phyloP scores from a whole-genome alignment of 1,140 invertebrate species.

The Drosophila kepulauana region DNA sequence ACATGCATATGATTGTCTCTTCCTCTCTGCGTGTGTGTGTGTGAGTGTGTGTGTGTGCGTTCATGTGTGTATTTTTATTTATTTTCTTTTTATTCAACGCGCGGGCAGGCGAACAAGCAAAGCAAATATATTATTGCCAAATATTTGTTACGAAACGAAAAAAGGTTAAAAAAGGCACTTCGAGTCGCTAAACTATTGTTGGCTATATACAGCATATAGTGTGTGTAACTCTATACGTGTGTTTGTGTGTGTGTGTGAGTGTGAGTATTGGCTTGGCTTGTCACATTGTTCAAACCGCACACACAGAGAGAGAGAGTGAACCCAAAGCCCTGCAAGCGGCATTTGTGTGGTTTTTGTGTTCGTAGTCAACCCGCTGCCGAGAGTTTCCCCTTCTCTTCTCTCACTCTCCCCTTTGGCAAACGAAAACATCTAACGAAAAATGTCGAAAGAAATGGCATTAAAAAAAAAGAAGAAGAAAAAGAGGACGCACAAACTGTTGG shows the following conservation, averaged over 20 bases:
- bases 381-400: not conserved
- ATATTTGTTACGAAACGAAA: constrained; percentile 58
- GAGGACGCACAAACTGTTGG: constrained; percentile 51
- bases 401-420: not conserved
- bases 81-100: constrained; percentile 75
- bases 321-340: constrained; percentile 37
- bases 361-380: constrained; percentile 2
- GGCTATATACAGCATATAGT: not conserved
- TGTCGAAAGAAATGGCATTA: constrained; percentile 48
- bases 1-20: constrained; percentile 13
- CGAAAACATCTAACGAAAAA: constrained; percentile 53
- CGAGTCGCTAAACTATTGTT: constrained; percentile 21
- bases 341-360: constrained; percentile 36
- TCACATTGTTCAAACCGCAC: constrained; percentile 44
- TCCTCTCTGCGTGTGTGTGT: constrained; percentile 11
- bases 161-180: constrained; percentile 44
- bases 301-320: constrained; percentile 3
- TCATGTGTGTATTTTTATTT: constrained; percentile 64
- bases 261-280: constrained; percentile 29
- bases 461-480: constrained; percentile 13
- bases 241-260: constrained; percentile 7
- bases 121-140: constrained; percentile 47
- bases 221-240: not conserved
- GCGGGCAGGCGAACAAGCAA: constrained; percentile 36
- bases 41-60: constrained; percentile 42